Conservation (phyloP, 1,140 invertebrate genomes). For the Leptinotarsa lineolata region DNA sequence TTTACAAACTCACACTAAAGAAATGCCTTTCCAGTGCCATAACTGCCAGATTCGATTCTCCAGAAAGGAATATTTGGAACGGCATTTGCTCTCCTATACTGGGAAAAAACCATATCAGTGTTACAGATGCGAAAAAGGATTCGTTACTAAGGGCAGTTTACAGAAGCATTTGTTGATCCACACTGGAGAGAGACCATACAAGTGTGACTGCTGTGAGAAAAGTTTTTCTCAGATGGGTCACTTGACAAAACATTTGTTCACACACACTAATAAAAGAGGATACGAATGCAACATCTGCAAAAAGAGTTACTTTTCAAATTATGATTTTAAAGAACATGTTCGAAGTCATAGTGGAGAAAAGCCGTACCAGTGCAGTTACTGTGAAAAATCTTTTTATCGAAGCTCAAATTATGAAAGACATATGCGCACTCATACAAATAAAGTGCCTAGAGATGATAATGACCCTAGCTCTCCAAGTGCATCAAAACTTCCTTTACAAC, state of each 20-base stretch:
- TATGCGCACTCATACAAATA: too few species aligned
- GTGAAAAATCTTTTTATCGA: constrained; percentile 1
- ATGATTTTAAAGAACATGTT: background rate
- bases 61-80: background rate
- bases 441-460: too few species aligned
- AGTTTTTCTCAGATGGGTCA: constrained; percentile 58
- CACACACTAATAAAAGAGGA: constrained; percentile 45
- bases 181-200: constrained; percentile 59
- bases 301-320: constrained; percentile 53
- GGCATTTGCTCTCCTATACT: background rate
- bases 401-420: background rate
- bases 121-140: background rate
- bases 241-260: constrained; percentile 53
- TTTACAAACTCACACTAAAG: constrained; percentile 10
- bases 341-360: background rate
- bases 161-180: constrained; percentile 59
- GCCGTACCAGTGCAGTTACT: background rate
- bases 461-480: too few species aligned
- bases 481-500: background rate
- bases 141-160: background rate
- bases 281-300: constrained; percentile 53
- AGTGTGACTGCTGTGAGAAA: constrained; percentile 62
- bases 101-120: constrained; percentile 3
- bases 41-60: constrained; percentile 14
- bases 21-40: constrained; percentile 8